Evolutionary conservation across 2,113 vertebrate genomes (phyloP).

Genomic region (Dicerorhinus sumatrensis): DNA sequence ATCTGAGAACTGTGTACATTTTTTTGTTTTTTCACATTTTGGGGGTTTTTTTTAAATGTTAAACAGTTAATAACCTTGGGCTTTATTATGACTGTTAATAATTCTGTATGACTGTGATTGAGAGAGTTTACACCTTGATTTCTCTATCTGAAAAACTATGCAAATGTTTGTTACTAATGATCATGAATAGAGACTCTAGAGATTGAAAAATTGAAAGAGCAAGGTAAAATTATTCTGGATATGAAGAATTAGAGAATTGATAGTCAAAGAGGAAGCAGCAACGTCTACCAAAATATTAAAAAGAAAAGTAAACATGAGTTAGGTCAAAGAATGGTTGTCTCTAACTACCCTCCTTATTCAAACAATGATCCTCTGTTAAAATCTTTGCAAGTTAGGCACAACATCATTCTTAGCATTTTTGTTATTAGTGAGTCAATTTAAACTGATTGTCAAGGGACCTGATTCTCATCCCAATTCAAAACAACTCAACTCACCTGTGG

Average conservation of each 20-base stretch:
- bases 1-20: background rate
- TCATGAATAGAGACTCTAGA: background rate
- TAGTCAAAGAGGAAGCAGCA: background rate
- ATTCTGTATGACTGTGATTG: background rate
- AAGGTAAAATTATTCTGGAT: background rate
- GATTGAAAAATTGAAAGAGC: constrained; percentile 8
- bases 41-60: background rate
- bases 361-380: background rate
- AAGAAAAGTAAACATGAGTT: background rate
- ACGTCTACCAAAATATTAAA: background rate
- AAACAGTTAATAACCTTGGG: background rate
- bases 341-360: background rate
- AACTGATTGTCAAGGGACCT: background rate
- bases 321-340: background rate
- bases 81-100: background rate
- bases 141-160: background rate
- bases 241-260: background rate
- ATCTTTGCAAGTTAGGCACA: background rate
- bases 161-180: background rate
- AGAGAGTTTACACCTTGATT: background rate
- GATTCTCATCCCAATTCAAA: background rate
- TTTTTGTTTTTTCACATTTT: constrained; percentile 41
- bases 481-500: background rate
- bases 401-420: background rate
- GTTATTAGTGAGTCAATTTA: background rate